Percentiles rank a stretch among this genome's conserved stretches.
These are phyloP conservation scores for Mastomys natalensis DNA, from an alignment of 2,113 vertebrate species.

Conservation along the genomic window DNA sequence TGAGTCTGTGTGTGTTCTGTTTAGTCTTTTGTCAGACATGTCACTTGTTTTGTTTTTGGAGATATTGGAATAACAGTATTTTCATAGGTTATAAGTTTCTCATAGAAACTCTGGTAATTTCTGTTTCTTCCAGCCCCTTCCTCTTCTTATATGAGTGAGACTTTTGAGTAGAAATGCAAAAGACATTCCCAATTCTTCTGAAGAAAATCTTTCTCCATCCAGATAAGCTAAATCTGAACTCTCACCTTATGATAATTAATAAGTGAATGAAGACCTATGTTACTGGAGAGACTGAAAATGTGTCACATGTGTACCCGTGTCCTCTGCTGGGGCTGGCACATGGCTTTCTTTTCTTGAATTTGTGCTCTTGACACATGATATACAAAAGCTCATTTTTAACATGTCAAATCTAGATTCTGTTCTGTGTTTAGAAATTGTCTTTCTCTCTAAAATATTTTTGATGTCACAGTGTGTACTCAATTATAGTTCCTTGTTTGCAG, in stretches of 20 bases:
- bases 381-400: not conserved
- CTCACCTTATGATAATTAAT: not conserved
- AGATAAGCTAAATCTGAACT: not conserved
- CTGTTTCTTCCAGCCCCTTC: not conserved
- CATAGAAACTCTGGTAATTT: not conserved
- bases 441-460: not conserved
- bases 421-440: not conserved
- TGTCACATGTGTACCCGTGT: not conserved
- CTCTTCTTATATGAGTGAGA: not conserved
- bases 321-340: not conserved
- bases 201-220: not conserved
- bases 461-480: not conserved
- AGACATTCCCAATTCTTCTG: not conserved
- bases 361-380: not conserved
- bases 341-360: not conserved
- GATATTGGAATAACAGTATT: not conserved
- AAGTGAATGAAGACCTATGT: not conserved
- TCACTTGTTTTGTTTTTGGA: not conserved
- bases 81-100: not conserved
- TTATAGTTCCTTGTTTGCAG: not conserved
- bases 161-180: not conserved
- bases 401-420: not conserved
- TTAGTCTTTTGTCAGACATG: not conserved
- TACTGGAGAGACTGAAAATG: not conserved
- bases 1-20: not conserved